Base-by-base conservation (phyloP, 2,113 vertebrate species). In the Pelusios castaneus region DNA sequence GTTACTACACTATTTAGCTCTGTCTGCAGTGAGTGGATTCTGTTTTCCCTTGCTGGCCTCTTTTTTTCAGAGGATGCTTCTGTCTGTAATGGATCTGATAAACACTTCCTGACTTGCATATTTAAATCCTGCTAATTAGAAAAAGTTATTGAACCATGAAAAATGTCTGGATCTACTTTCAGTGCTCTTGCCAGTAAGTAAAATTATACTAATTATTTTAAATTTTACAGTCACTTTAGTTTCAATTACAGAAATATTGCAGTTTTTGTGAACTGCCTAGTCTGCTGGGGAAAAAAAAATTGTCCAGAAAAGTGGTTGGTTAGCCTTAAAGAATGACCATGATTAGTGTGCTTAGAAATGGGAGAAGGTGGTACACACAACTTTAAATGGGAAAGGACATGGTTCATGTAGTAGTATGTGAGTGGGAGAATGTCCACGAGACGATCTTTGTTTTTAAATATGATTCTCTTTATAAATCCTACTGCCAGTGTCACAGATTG, bases 251-350 rank as follows among this genome's bases (percentile, higher is more conserved):
- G 96, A 85, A 94, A 94, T 41, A 43, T 22, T n/a, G 63, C 55
- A 58, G 79, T 93, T 81, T 87, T 85, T 94, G 84, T 76, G 91
- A 87, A 81, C 47, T 81, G 84, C 75, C 89, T 94, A 84, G 80
- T 85, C 88, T 96, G 77, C 86, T 91, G 95, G 76, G 47, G 47
- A 10, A 96, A 93, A 97, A 95, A 85, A 94, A 97, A 89, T 94
- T 91, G 77, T 87, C 85, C 79, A 38, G 91, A 92, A 96, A 88
- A 90, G 4, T 27, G 0, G 51, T 75, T 70, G 82, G 67, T 91
- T 89, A 94, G 47, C 63, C 78, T 89, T 38, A 90, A 84, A 92
- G 75, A 85, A 80, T 47, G 92, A 81, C 55, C 43, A 7, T 8
- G n/a, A n/a, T 67, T 67, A 17, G 17, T 38, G 8, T 19, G 63